Conservation (phyloP, 2,797 vertebrate genomes). For the Thunnus albacares region DNA sequence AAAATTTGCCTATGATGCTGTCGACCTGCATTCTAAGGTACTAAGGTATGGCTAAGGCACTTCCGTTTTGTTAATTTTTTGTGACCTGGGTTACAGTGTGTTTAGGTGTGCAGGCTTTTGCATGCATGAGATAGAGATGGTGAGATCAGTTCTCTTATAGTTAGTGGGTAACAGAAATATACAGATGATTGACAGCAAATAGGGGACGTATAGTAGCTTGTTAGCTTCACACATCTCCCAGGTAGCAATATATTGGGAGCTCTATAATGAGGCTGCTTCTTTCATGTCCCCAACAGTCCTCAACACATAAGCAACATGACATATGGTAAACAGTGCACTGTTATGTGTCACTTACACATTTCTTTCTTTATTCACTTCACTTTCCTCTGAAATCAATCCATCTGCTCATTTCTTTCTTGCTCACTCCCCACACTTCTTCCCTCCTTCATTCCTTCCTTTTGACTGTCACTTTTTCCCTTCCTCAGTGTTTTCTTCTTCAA, state of each 20-base stretch:
- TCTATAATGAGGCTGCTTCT: slow-evolving; percentile 59
- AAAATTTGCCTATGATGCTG: too few species aligned
- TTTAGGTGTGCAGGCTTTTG: slow-evolving; percentile 5
- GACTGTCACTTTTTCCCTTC: slow-evolving; percentile 2
- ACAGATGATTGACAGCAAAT: slow-evolving; percentile 30
- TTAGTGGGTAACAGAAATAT: not conserved
- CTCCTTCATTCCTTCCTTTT: not conserved
- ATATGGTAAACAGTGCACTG: slow-evolving; percentile 40
- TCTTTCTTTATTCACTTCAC: not conserved
- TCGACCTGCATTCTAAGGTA: too few species aligned
- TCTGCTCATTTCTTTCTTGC: not conserved
- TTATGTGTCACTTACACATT: slow-evolving; percentile 25
- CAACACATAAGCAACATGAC: slow-evolving; percentile 18
- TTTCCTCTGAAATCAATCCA: not conserved
- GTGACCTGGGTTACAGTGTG: slow-evolving; percentile 5
- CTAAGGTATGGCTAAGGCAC: too few species aligned
- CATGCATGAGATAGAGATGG: not conserved
- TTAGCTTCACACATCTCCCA: slow-evolving; percentile 48
- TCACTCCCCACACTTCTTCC: not conserved
- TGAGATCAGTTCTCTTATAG: not conserved
- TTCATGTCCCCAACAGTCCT: slow-evolving; percentile 56
- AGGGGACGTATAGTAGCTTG: slow-evolving; percentile 15
- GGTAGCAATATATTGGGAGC: slow-evolving; percentile 45
- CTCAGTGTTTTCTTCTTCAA: not conserved
- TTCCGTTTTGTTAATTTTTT: too few species aligned